phyloP scores from a whole-genome alignment of 2,113 vertebrate species.

The Ranitomeya imitator region DNA sequence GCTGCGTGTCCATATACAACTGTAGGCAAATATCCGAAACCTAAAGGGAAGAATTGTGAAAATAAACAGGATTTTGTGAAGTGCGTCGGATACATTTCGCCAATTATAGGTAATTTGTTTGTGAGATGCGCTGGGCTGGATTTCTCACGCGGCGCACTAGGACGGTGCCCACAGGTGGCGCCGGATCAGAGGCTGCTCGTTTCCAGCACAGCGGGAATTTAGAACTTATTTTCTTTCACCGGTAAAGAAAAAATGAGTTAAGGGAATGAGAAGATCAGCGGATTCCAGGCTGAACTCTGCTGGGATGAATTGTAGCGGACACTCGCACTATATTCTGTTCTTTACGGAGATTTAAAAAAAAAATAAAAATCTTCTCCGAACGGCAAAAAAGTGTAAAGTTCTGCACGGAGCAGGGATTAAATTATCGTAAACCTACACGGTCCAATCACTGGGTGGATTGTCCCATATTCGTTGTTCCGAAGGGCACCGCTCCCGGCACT shows the following conservation, averaged over 20 bases:
- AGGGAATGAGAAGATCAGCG: neutral
- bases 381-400: neutral
- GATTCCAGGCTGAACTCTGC: neutral
- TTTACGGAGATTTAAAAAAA: neutral
- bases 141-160: conserved; percentile 17
- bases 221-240: conserved; percentile 19
- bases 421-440: neutral
- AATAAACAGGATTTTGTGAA: neutral
- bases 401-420: neutral
- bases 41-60: conserved; percentile 59
- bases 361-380: neutral
- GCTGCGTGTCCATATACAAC: conserved; percentile 63
- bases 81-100: neutral
- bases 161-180: neutral
- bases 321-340: neutral
- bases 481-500: too few species aligned
- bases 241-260: conserved; percentile 4
- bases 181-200: conserved; percentile 13
- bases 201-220: neutral
- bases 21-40: conserved; percentile 65
- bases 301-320: neutral
- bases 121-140: neutral
- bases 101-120: conserved; percentile 16
- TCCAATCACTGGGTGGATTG: neutral
- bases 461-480: too few species aligned